These are phyloP conservation scores for Cardiocondyla obscurior DNA, from an alignment of 1,140 invertebrate genomes.

Conservation along the genomic window DNA sequence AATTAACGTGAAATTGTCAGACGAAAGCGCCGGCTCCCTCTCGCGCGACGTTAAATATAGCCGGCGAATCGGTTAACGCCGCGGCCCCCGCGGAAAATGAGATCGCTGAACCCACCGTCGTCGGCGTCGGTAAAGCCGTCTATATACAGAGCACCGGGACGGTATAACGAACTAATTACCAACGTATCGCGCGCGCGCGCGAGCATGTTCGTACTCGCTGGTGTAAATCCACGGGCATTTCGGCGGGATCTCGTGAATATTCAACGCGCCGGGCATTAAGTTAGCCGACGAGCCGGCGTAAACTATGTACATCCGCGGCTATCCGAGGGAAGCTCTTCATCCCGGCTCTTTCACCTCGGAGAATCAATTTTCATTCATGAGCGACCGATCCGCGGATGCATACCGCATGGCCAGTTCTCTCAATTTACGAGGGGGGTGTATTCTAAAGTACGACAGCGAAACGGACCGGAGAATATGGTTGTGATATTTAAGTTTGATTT, in stretches of 20 bases:
- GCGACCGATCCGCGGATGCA: constrained; percentile 2
- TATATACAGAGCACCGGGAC: constrained; percentile 1
- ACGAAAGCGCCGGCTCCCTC: constrained; percentile 16
- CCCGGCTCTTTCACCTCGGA: constrained; percentile 30
- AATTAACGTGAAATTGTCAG: constrained; percentile 54
- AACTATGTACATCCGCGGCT: background rate
- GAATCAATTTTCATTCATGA: constrained; percentile 53
- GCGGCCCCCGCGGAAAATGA: constrained; percentile 41
- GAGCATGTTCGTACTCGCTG: too few relatives aligned
- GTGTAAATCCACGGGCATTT: constrained; percentile 22
- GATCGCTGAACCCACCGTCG: constrained; percentile 36
- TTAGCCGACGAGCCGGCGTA: constrained; percentile 34
- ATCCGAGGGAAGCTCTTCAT: constrained; percentile 15
- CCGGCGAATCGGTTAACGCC: constrained; percentile 30
- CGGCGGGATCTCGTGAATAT: constrained; percentile 64
- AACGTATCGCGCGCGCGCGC: constrained; percentile 30
- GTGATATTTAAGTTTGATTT: background rate
- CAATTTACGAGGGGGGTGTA: background rate
- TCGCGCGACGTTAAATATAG: constrained; percentile 30
- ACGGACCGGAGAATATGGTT: background rate
- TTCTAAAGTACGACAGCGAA: background rate
- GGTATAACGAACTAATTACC: constrained; percentile 57
- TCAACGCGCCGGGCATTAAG: constrained; percentile 52
- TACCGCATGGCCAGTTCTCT: background rate
- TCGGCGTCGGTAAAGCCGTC: constrained; percentile 10